phyloP scores from a whole-genome alignment of 2,888 invertebrate genomes.

The Acleris emargana region DNA sequence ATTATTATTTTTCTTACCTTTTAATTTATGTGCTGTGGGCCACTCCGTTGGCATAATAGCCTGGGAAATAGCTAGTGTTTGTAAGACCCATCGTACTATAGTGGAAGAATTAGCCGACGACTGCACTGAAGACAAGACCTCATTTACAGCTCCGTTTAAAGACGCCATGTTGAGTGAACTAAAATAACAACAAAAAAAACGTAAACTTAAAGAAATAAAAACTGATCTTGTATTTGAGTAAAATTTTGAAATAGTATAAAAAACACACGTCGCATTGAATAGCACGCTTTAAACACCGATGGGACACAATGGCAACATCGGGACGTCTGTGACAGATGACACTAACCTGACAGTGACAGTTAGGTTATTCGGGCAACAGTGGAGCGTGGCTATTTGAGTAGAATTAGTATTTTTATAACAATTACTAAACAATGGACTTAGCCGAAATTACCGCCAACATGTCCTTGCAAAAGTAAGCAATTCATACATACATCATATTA shows the following conservation, averaged over 20 bases:
- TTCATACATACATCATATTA: background rate
- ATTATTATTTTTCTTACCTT: conserved; percentile 47
- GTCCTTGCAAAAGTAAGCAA: conserved; percentile 38
- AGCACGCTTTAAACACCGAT: too few species aligned
- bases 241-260: too few species aligned
- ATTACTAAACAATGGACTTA: conserved; percentile 38
- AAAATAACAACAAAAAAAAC: conserved; percentile 10
- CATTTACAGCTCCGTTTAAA: conserved; percentile 52
- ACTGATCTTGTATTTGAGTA: too few species aligned
- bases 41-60: conserved; percentile 60
- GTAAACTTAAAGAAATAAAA: background rate
- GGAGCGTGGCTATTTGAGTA: conserved; percentile 2
- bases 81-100: conserved; percentile 55
- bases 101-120: conserved; percentile 45
- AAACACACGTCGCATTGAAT: too few species aligned
- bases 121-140: conserved; percentile 54
- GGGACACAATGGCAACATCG: too few species aligned
- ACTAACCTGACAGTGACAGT: too few species aligned
- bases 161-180: conserved; percentile 41
- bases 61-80: conserved; percentile 56
- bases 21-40: conserved; percentile 56
- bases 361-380: too few species aligned
- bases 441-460: conserved; percentile 40
- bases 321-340: too few species aligned
- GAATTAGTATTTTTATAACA: background rate